Evolutionary conservation across 2,797 vertebrate genomes (phyloP), one percentile per base, ranked within the genome.

Genomic region (Melanotaenia maccullochi): DNA sequence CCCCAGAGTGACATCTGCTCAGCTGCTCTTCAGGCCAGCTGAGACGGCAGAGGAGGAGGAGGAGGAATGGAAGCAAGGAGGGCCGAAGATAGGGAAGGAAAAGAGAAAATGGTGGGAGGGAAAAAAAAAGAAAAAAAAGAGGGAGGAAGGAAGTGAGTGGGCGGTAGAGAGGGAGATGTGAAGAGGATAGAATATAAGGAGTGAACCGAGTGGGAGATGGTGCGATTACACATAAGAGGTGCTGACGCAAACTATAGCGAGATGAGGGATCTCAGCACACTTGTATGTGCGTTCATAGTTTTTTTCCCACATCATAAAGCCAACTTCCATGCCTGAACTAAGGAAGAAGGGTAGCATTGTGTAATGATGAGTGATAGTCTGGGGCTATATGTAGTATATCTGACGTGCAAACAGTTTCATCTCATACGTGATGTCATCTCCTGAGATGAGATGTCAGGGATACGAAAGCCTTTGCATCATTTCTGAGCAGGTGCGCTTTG

Each of bases 171-270:
- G 83, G 82, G 87, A 86, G 87, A 86, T 88, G 83, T 80, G 87
- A 90, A 85, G 91, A 89, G 85, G 81, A 89, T 87, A 85, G 89
- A 82, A 86, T 89, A 62, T 73, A 83, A 90, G 90, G 86, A 89
- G 90, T 70, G 90, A 91, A 91, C 72, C 78, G 83, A 90, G 91
- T 92, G 91, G 90, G 92, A 90, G 92, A 91, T 82, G 85, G 87
- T 85, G 88, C 66, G 83, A 92, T 93, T 90, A 90, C 89, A 85
- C 90, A 85, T 80, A 81, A 90, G 89, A 90, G 91, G 76, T 61
- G 74, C 87, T 90, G 88, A 91, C 78, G 91, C 85, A 89, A 85
- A 83, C 87, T 83, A 87, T 64, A 68, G 72, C 83, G 81, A 81
- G 75, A 82, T 81, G 81, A 85, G 81, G 83, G 79, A 68, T 87